phyloP scores from a whole-genome alignment of 2,797 vertebrate species.

The Urosaurus nigricauda region DNA sequence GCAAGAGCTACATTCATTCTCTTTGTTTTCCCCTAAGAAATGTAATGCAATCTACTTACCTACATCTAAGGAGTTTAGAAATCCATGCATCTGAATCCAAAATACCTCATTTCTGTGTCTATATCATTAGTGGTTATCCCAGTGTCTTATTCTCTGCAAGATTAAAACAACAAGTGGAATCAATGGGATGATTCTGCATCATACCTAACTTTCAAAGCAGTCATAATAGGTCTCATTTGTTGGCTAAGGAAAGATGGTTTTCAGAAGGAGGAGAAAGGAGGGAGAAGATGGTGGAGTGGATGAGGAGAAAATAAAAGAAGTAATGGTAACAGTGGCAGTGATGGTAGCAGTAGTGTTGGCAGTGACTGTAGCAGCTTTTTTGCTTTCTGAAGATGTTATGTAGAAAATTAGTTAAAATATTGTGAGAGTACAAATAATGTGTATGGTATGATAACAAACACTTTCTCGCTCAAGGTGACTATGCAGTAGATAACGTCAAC shows the following conservation, averaged over 20 bases:
- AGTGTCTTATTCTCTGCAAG: not conserved
- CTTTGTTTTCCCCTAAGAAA: constrained; percentile 5
- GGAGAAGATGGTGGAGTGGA: not conserved
- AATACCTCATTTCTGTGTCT: not conserved
- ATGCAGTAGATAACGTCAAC: not conserved
- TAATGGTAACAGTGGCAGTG: too few relatives aligned
- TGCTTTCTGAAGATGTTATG: not conserved
- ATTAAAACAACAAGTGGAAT: not conserved
- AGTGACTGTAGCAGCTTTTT: too few relatives aligned
- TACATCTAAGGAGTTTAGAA: not conserved
- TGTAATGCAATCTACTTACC: not conserved
- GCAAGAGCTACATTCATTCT: not conserved
- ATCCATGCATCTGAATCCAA: constrained; percentile 14
- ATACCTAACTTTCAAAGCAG: not conserved
- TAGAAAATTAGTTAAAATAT: not conserved
- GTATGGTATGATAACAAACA: not conserved
- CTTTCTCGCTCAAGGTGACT: not conserved
- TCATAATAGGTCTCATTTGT: not conserved
- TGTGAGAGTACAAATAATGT: not conserved
- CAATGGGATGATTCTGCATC: not conserved
- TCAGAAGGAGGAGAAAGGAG: not conserved
- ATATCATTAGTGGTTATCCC: constrained; percentile 13
- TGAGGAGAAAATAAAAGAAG: too few relatives aligned
- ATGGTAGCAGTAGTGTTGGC: too few relatives aligned
- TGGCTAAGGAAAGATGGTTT: not conserved